Evolutionary conservation across 2,888 invertebrate genomes (phyloP).

Genomic region (Steinernema hermaphroditum): DNA sequence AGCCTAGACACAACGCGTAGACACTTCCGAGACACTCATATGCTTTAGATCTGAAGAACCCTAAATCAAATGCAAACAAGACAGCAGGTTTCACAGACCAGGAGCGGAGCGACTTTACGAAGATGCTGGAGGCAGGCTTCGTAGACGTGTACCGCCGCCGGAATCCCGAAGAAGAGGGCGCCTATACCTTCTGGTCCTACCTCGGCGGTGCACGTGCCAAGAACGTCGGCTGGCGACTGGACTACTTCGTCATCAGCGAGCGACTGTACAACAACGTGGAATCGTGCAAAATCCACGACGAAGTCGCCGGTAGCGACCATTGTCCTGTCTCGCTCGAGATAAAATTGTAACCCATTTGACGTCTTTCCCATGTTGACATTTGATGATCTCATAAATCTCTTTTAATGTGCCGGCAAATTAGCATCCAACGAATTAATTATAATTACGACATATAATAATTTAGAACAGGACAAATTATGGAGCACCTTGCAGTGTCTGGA

Average conservation of each 20-base stretch:
- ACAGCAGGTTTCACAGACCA: constrained; percentile 94
- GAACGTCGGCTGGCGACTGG: constrained; percentile 94
- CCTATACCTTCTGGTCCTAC: constrained; percentile 94
- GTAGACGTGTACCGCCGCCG: constrained; percentile 82
- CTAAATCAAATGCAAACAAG: constrained; percentile 81
- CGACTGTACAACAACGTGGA: constrained; percentile 77
- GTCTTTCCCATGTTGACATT: too few species aligned
- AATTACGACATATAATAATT: constrained; percentile 5
- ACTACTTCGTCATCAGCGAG: constrained; percentile 89
- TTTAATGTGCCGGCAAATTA: too few species aligned
- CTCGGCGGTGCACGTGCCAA: constrained; percentile 83
- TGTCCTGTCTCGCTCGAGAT: constrained; percentile 4
- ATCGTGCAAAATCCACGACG: constrained; percentile 80
- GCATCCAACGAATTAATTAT: not conserved
- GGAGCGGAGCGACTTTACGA: constrained; percentile 87
- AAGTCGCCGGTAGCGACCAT: constrained; percentile 78
- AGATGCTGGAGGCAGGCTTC: constrained; percentile 77
- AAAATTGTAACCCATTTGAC: not conserved
- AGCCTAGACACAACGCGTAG: too few species aligned
- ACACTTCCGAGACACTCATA: too few species aligned
- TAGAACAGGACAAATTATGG: not conserved
- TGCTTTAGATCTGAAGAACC: constrained; percentile 79
- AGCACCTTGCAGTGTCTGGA: constrained; percentile 24
- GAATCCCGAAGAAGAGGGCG: constrained; percentile 78
- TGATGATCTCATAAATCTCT: too few species aligned